Evolutionary conservation across 2,888 invertebrate genomes (phyloP).

Genomic region (Pristionchus japonicus): DNA sequence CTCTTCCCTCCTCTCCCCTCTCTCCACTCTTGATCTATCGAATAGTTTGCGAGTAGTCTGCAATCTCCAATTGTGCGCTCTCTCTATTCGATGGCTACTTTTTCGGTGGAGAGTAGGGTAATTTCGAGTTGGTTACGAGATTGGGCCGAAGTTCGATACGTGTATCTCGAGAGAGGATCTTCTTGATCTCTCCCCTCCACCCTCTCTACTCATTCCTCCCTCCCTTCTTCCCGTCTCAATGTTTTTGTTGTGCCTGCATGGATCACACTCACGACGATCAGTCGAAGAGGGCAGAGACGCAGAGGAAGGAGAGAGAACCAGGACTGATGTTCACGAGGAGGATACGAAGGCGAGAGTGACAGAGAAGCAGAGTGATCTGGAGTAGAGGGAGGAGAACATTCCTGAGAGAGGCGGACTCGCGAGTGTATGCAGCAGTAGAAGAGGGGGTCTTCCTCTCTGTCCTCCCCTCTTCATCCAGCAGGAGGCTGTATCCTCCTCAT

Average conservation of each 20-base stretch:
- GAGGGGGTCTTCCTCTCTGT: not conserved
- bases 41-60: not conserved
- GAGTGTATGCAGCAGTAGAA: not conserved
- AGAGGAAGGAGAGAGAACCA: not conserved
- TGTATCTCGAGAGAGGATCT: not conserved
- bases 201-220: not conserved
- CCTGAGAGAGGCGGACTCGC: not conserved
- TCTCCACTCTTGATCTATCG: not conserved
- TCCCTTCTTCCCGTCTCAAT: not conserved
- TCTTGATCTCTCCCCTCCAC: not conserved
- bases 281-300: not conserved
- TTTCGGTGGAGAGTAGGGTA: not conserved
- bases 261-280: not conserved
- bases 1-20: too few species aligned
- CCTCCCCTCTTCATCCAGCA: not conserved
- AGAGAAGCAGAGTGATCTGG: conserved; percentile 4
- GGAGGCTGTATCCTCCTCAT: not conserved
- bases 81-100: not conserved
- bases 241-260: not conserved
- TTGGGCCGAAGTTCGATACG: not conserved
- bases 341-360: not conserved
- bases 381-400: not conserved
- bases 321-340: not conserved
- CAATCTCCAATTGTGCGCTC: not conserved
- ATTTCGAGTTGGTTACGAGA: not conserved